Base-by-base conservation (phyloP, 1,140 invertebrate species). In the Arctopsyche grandis region DNA sequence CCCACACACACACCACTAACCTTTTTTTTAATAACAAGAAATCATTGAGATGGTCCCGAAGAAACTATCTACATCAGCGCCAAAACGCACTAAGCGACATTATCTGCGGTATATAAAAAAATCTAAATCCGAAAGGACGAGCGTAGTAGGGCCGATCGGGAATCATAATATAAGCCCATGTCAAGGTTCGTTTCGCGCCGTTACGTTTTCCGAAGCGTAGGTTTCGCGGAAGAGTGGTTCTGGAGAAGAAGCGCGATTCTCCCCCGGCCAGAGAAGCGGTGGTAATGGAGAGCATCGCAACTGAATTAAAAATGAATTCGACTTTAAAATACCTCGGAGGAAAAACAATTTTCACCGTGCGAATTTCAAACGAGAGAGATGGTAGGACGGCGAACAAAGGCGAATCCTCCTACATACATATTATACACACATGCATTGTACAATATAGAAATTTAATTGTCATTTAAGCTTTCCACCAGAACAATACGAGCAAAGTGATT, bases 221-320 rank as follows among this genome's bases (percentile, higher is more conserved):
- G 14, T 71, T 71, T 71, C 69, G 69, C 69, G 69, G 69, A 46
- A 71, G 29, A 24, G 14, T 48, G 69, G 69, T 60, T 21, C n/a
- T 9, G 16, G 38, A 38, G 44, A 46, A 71, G 69, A 48, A n/a
- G 29, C 43, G 29, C 63, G 29, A 69, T 46, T 38, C n/a, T 12
- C 29, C 38, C n/a, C 12, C 5, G 58, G 29, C 21, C 4, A 44
- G 43, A 44, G 79, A n/a, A n/a, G 46, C 69, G 74, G 43, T 12
- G 24, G 63, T 63, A 75, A 78, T 63, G 73, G 75, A 80, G 46
- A 78, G 66, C 19, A 58, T 29, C 46, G 75, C 0, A n/a, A 26
- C 46, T 78, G 81, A 82, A 82, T 82, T 82, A 82, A 82, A 82
- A 82, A 82, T 82, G 80, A 79, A 82, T 82, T 79, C 78, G 60